Base-by-base conservation (phyloP, 2,888 invertebrate species). In the Lymantria monacha region DNA sequence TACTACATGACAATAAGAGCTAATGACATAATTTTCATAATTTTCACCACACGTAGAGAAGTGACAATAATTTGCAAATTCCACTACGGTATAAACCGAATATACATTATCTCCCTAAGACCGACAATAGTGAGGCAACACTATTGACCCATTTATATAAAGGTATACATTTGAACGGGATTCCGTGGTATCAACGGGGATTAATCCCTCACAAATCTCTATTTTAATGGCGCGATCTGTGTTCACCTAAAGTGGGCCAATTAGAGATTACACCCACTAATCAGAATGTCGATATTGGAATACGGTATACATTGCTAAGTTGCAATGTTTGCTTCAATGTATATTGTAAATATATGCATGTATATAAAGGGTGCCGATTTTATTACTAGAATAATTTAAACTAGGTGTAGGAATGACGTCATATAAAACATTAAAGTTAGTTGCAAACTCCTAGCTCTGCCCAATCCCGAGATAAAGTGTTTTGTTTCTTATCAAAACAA, bases 141-240 rank as follows among this genome's bases (percentile, higher is more conserved):
- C 61, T 70, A 76, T 72, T 79, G 76, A 73, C 74, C 79, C 76
- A 74, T 81, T 79, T 79, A 75, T 77, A 76, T 75, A 77, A 85
- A 82, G 83, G 83, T 83, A 31, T 80, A 76, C 77, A 70, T 74
- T 72, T 64, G 69, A 69, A 68, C 69, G 76, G 81, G 78, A 83
- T 81, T 78, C 71, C 63, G 70, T 74, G 83, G 84, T 76, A 85
- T 86, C 83, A 83, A 77, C 78, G 66, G 62, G 85, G 86, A 86
- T 87, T 87, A 87, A 78, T 76, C 72, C 70, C 72, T 74, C 75
- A 69, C 81, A 87, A 89, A 88, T 87, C 87, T 86, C 82, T 85
- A 83, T 87, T 87, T 79, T 86, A 88, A 83, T 83, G 79, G 78
- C 73, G 70, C 81, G 83, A 83, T 84, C 81, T 80, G 76, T 73